phyloP scores from a whole-genome alignment of 1,140 invertebrate genomes.

The Lamellibrachia luymesi region DNA sequence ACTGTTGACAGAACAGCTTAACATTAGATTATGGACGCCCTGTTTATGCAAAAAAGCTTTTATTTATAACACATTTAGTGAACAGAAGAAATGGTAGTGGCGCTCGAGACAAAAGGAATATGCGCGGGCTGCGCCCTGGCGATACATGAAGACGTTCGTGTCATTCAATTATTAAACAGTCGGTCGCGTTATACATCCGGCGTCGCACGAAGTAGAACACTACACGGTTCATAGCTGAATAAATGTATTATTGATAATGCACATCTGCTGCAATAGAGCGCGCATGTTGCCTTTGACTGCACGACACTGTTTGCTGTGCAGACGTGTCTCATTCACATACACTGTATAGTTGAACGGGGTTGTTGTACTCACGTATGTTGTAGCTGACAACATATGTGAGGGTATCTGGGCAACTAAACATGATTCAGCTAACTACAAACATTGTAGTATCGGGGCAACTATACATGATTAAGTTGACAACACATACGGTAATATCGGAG shows the following conservation, averaged over 20 bases:
- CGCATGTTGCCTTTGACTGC: background rate
- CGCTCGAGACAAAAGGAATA: background rate
- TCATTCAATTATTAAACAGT: conserved; percentile 1
- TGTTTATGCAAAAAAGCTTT: no score
- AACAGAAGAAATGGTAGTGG: background rate
- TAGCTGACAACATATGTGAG: background rate
- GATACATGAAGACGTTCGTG: background rate
- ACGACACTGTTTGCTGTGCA: background rate
- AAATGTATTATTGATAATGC: background rate
- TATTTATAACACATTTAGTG: background rate
- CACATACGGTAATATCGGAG: background rate
- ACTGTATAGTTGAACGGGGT: background rate
- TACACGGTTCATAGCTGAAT: background rate
- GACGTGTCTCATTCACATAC: background rate
- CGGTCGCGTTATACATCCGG: background rate
- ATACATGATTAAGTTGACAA: background rate
- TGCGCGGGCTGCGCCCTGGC: no score
- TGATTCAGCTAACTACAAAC: background rate
- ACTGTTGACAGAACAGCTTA: no score
- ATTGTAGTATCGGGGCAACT: background rate
- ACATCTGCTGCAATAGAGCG: background rate
- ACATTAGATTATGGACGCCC: no score
- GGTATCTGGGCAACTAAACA: background rate
- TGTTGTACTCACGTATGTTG: background rate
- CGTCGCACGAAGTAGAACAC: background rate